Conservation (phyloP, 2,888 invertebrate genomes). For the Colostygia pectinataria region DNA sequence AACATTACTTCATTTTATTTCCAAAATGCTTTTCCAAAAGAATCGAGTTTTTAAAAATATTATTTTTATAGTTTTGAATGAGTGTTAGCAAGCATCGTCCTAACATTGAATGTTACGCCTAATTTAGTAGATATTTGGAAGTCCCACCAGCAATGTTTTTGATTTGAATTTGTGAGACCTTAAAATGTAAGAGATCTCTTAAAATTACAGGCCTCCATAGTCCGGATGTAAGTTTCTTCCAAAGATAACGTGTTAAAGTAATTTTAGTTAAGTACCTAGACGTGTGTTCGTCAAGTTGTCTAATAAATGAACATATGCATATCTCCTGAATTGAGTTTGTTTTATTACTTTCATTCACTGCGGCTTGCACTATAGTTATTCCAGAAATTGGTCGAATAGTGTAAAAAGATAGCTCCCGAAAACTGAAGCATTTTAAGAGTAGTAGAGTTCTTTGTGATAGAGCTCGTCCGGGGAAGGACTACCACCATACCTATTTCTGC, state of each 20-base stretch:
- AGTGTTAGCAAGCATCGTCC: constrained; percentile 33
- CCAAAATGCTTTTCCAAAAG: too few relatives aligned
- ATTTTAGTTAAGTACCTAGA: constrained; percentile 62
- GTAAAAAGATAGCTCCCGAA: too few relatives aligned
- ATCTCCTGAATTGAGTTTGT: constrained; percentile 58
- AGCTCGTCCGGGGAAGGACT: too few relatives aligned
- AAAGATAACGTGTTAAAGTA: constrained; percentile 73
- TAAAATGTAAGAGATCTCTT: constrained; percentile 4
- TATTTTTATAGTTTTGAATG: too few relatives aligned
- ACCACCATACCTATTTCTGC: too few relatives aligned
- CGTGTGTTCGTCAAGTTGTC: constrained; percentile 66
- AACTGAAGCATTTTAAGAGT: too few relatives aligned
- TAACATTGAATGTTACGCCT: constrained; percentile 35
- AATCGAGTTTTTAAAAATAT: too few relatives aligned
- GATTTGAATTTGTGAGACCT: constrained; percentile 25
- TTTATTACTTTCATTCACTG: neutral
- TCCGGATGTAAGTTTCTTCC: constrained; percentile 74
- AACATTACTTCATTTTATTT: too few relatives aligned
- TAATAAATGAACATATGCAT: constrained; percentile 83
- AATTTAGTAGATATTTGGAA: constrained; percentile 42
- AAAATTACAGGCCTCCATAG: constrained; percentile 42
- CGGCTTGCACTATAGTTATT: too few relatives aligned
- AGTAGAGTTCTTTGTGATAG: too few relatives aligned
- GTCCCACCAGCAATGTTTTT: constrained; percentile 41
- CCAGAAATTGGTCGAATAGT: too few relatives aligned